Evolutionary conservation across 1,140 invertebrate genomes (phyloP).

Genomic region (Cydia amplana): DNA sequence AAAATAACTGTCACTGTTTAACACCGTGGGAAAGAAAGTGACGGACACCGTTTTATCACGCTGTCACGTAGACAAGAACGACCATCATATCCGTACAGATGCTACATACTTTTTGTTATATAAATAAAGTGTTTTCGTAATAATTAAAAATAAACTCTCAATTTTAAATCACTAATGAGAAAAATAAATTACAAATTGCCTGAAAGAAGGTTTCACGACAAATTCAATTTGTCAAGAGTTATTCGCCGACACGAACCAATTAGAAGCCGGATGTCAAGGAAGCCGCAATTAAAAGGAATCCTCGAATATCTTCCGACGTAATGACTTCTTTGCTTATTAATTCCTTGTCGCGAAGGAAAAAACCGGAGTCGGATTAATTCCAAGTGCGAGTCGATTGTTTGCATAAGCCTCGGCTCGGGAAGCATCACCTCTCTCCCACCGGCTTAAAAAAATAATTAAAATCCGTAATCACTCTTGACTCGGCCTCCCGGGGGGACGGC

Average conservation of each 20-base stretch:
- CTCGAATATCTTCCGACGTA: slow-evolving; percentile 77
- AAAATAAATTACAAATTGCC: slow-evolving; percentile 30
- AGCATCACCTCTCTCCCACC: slow-evolving; percentile 77
- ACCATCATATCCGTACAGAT: no score
- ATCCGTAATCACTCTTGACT: slow-evolving; percentile 80
- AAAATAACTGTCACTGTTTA: no score
- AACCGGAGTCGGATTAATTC: slow-evolving; percentile 76
- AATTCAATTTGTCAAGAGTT: slow-evolving; percentile 67
- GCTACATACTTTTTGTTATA: no score
- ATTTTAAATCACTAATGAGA: slow-evolving; percentile 19
- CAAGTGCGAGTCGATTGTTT: slow-evolving; percentile 79
- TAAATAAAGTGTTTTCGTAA: neutral
- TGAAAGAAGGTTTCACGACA: slow-evolving; percentile 56
- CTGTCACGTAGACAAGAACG: no score
- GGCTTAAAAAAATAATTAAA: slow-evolving; percentile 80
- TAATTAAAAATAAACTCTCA: neutral
- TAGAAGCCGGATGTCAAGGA: slow-evolving; percentile 71
- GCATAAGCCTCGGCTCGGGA: slow-evolving; percentile 74
- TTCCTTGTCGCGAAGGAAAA: slow-evolving; percentile 78
- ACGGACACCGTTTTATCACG: no score
- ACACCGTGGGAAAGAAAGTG: no score
- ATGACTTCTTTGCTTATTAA: slow-evolving; percentile 80
- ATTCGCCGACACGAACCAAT: slow-evolving; percentile 73
- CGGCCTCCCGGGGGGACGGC: slow-evolving; percentile 58
- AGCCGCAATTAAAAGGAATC: slow-evolving; percentile 77